Conservation (phyloP, 2,113 vertebrate species). For the Crypturellus undulatus region DNA sequence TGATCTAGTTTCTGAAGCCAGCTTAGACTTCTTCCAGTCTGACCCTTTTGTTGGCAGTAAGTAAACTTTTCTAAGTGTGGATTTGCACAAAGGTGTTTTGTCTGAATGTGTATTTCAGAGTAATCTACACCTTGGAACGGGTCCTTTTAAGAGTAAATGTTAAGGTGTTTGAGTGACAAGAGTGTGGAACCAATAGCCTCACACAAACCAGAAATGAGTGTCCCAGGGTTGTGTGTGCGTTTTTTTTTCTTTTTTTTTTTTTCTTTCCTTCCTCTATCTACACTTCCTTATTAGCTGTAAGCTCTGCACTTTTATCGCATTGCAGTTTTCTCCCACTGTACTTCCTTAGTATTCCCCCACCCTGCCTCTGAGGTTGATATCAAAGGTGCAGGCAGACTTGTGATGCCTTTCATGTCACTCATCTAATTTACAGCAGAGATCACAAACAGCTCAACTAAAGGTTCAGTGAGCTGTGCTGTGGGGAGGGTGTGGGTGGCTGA, state of each 20-base stretch:
- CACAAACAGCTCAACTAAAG: neutral
- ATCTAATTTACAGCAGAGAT: neutral
- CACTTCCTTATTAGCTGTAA: neutral
- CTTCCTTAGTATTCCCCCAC: neutral
- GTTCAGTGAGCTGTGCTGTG: neutral
- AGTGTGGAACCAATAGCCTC: neutral
- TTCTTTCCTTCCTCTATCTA: neutral
- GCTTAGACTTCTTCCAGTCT: conserved; percentile 92
- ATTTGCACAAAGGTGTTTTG: neutral
- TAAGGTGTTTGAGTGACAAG: neutral
- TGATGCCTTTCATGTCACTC: neutral
- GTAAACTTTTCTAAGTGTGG: conserved; percentile 59
- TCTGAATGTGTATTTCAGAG: neutral
- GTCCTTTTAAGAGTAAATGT: neutral
- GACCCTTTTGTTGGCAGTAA: conserved; percentile 96
- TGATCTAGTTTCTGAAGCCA: conserved; percentile 78
- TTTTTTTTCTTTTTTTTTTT: neutral
- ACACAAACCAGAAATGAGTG: neutral
- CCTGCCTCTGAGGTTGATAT: neutral
- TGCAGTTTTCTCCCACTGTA: neutral
- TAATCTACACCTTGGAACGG: neutral
- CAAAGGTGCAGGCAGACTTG: neutral
- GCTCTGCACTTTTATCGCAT: neutral
- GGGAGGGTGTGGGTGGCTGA: conserved; percentile 22
- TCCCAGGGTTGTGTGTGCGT: fast-evolving